Conservation (phyloP, 2,797 vertebrate genomes). For the Amblyraja radiata region DNA sequence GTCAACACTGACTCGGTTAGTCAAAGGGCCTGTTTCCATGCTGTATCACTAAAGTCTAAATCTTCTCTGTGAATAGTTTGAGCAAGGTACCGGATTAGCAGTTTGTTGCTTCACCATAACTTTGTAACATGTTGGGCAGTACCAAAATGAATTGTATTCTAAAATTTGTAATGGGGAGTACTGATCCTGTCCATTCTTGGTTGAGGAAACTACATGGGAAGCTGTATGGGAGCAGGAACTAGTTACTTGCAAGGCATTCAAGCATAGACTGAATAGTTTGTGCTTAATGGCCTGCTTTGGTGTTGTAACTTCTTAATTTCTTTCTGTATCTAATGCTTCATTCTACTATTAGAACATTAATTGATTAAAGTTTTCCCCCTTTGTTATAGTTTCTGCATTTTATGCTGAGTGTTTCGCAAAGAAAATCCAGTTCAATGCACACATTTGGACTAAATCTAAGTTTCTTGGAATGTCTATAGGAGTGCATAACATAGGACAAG, state of each 20-base stretch:
- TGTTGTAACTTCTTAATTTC: neutral
- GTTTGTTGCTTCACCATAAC: neutral
- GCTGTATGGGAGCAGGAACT: neutral
- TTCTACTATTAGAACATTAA: neutral
- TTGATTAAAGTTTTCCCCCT: neutral
- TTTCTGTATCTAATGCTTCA: neutral
- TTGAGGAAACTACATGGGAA: neutral
- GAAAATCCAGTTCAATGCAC: slow-evolving; percentile 98
- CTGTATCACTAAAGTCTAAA: too few species aligned
- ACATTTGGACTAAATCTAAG: slow-evolving; percentile 99
- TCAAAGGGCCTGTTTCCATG: too few species aligned
- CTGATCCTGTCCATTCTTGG: too few species aligned
- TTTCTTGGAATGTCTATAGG: slow-evolving; percentile 98
- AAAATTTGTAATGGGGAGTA: neutral
- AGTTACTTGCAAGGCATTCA: neutral
- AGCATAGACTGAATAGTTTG: neutral
- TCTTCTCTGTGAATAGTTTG: neutral
- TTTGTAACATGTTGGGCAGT: neutral
- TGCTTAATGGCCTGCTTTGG: neutral
- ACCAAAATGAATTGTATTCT: too few species aligned
- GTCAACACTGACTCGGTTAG: too few species aligned
- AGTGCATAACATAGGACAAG: slow-evolving; percentile 97
- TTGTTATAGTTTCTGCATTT: slow-evolving; percentile 86
- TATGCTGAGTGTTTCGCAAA: slow-evolving; percentile 90
- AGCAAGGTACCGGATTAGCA: neutral